phyloP scores from a whole-genome alignment of 1,140 invertebrate genomes.

The Steinernema khuongi region DNA sequence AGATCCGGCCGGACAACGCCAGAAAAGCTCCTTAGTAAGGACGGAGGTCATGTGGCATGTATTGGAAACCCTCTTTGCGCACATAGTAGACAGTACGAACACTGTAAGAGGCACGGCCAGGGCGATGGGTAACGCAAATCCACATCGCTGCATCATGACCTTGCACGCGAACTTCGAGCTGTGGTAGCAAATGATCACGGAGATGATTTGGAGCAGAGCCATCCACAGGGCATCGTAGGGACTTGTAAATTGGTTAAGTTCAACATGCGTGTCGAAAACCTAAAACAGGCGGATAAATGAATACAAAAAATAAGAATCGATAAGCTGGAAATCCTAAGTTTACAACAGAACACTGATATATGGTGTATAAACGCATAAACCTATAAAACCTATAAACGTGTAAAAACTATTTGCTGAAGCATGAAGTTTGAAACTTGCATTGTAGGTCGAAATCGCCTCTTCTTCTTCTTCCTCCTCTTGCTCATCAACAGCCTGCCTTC shows the following conservation, averaged over 20 bases:
- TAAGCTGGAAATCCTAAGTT: too few relatives aligned
- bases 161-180: constrained; percentile 58
- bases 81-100: constrained; percentile 44
- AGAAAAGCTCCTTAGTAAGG: constrained; percentile 53
- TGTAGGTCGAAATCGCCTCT: constrained; percentile 50
- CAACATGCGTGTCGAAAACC: constrained; percentile 52
- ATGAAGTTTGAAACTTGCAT: constrained; percentile 34
- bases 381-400: too few relatives aligned
- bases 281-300: too few relatives aligned
- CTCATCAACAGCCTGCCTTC: constrained; percentile 3
- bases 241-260: constrained; percentile 53
- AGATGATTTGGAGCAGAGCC: constrained; percentile 50
- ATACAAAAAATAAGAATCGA: too few relatives aligned
- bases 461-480: constrained; percentile 44
- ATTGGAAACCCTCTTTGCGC: constrained; percentile 33
- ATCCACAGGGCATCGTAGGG: constrained; percentile 56
- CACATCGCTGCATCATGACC: constrained; percentile 55
- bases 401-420: not conserved
- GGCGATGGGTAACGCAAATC: constrained; percentile 52
- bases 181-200: constrained; percentile 53
- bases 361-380: too few relatives aligned
- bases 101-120: constrained; percentile 50
- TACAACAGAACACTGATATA: too few relatives aligned
- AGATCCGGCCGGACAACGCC: constrained; percentile 38
- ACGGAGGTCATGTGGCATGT: constrained; percentile 47